Conservation (phyloP, 2,113 vertebrate genomes). For the Cercocebus atys region DNA sequence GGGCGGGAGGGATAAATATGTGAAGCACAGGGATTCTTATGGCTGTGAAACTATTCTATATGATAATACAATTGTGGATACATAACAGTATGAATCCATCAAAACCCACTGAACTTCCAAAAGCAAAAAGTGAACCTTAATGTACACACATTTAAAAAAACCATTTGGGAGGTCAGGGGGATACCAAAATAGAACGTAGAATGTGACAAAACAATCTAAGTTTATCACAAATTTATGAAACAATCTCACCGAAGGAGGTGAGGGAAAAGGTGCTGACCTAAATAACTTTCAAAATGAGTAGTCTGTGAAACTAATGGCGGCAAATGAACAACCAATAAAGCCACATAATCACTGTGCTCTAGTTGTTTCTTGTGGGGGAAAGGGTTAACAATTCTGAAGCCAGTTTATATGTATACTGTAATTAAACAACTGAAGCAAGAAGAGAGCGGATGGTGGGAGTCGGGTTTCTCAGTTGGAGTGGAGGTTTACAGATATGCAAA, state of each 20-base stretch:
- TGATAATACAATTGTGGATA: not conserved
- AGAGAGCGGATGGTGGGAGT: not conserved
- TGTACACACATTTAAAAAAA: not conserved
- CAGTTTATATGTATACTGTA: not conserved
- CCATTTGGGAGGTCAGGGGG: not conserved
- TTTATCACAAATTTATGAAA: not conserved
- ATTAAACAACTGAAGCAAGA: constrained; percentile 7
- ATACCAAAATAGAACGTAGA: not conserved
- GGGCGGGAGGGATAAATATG: not conserved
- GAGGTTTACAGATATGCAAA: not conserved
- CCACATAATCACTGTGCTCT: not conserved
- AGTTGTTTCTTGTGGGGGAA: not conserved
- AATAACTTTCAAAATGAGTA: constrained; percentile 7
- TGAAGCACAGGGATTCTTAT: constrained; percentile 1
- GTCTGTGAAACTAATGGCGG: constrained; percentile 1
- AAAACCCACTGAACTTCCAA: not conserved
- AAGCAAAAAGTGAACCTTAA: constrained; percentile 12
- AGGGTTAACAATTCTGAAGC: not conserved
- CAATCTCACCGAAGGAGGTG: not conserved
- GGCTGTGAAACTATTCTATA: not conserved
- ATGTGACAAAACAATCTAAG: not conserved
- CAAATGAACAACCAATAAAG: not conserved
- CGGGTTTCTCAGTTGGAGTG: not conserved
- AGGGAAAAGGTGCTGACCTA: not conserved
- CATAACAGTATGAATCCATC: not conserved